phyloP scores from a whole-genome alignment of 2,888 invertebrate species.

The Linnaemya vulpina region DNA sequence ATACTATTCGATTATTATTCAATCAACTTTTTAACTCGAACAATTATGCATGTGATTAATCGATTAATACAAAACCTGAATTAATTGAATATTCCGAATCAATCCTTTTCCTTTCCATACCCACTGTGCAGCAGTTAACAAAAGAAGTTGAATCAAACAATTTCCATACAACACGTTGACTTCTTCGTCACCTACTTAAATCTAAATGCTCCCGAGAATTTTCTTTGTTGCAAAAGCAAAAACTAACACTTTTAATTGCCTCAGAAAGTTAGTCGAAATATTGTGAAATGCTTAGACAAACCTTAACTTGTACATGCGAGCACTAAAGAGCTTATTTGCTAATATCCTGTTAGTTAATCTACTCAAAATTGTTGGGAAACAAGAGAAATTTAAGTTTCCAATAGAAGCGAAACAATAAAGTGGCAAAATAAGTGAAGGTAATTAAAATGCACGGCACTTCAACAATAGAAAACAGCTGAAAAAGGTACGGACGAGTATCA shows the following conservation, averaged over 20 bases:
- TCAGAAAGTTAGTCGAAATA: constrained; percentile 13
- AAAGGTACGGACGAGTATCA: background rate
- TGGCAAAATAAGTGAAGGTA: constrained; percentile 10
- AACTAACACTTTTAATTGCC: constrained; percentile 40
- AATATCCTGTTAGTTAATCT: constrained; percentile 30
- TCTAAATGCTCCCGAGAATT: background rate
- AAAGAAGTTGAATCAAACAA: background rate
- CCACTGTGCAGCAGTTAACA: background rate
- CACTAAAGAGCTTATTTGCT: constrained; percentile 14
- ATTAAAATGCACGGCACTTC: constrained; percentile 19
- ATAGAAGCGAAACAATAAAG: background rate
- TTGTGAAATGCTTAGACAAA: constrained; percentile 29
- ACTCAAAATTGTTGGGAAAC: constrained; percentile 23
- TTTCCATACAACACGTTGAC: background rate
- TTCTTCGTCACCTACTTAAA: constrained; percentile 33
- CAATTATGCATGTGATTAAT: no score
- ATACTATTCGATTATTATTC: no score
- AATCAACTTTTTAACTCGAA: no score
- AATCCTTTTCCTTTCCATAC: background rate
- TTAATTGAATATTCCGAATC: background rate
- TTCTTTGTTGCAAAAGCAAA: background rate
- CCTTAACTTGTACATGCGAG: background rate
- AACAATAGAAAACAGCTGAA: background rate
- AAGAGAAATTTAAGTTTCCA: constrained; percentile 8
- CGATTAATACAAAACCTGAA: no score